A percentile compares a stretch with the other conserved stretches of the same genome.
These are phyloP conservation scores for Acanthacorydalis orientalis DNA, from an alignment of 2,888 invertebrate genomes.

Conservation along the genomic window DNA sequence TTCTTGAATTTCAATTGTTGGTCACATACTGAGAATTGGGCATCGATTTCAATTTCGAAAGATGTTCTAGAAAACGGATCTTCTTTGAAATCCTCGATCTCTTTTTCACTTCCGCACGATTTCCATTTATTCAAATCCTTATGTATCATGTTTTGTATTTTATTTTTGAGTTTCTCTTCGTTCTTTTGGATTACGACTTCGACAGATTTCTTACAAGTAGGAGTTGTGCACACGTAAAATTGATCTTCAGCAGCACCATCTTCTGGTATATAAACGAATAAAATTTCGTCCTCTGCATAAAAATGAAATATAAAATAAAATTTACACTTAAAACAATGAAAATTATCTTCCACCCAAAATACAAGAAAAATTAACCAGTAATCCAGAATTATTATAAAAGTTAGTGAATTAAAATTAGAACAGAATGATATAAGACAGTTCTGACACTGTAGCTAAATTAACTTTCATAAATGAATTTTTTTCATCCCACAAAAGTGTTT, in stretches of 20 bases:
- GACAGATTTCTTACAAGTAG: slow-evolving; percentile 33
- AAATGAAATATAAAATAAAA: too few relatives aligned
- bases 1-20: slow-evolving; percentile 26
- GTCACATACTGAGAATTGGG: slow-evolving; percentile 17
- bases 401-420: too few relatives aligned
- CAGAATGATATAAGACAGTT: too few relatives aligned
- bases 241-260: slow-evolving; percentile 43
- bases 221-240: slow-evolving; percentile 48
- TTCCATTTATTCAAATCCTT: slow-evolving; percentile 40
- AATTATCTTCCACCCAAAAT: too few relatives aligned
- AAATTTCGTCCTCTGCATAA: slow-evolving; percentile 27
- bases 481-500: too few relatives aligned
- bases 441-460: too few relatives aligned
- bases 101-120: slow-evolving; percentile 44
- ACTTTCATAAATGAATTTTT: too few relatives aligned
- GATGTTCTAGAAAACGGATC: slow-evolving; percentile 37
- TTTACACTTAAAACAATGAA: too few relatives aligned
- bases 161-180: slow-evolving; percentile 16
- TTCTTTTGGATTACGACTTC: slow-evolving; percentile 15
- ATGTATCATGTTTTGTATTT: slow-evolving; percentile 32
- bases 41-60: slow-evolving; percentile 49
- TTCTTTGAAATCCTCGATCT: slow-evolving; percentile 34
- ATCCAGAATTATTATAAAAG: too few relatives aligned
- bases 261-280: slow-evolving; percentile 51
- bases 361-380: too few relatives aligned